Percentiles rank a stretch among this genome's conserved stretches.
Evolutionary conservation across 2,888 invertebrate genomes (phyloP).

Genomic region (Andricus quercusramuli): DNA sequence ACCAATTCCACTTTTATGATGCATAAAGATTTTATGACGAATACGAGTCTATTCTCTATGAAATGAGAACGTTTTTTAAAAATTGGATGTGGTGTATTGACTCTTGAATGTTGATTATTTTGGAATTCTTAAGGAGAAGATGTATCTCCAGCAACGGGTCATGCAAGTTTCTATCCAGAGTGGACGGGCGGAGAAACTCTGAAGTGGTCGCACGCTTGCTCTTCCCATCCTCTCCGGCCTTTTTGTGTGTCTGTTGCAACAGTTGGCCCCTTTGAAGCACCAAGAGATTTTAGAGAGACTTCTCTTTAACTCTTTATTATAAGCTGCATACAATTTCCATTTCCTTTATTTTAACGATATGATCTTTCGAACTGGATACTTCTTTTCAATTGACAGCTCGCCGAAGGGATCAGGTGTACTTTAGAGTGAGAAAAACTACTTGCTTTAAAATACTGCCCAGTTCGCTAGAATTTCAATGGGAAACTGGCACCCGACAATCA

Average conservation of each 20-base stretch:
- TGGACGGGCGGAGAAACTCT: constrained; percentile 54
- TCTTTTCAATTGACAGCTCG: constrained; percentile 11
- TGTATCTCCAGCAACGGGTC: not conserved
- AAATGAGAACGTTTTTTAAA: not conserved
- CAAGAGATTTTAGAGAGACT: constrained; percentile 55
- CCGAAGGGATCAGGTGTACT: constrained; percentile 16
- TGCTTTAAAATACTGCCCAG: constrained; percentile 1
- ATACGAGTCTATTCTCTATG: not conserved
- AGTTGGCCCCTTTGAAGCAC: constrained; percentile 74
- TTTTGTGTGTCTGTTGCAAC: constrained; percentile 72
- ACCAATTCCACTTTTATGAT: constrained; percentile 1
- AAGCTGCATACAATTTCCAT: constrained; percentile 57
- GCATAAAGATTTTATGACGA: constrained; percentile 1
- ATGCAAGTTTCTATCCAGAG: constrained; percentile 32
- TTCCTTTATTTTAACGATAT: not conserved
- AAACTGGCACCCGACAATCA: constrained; percentile 17
- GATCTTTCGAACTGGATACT: not conserved
- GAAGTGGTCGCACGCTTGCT: constrained; percentile 60
- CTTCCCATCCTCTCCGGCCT: constrained; percentile 56
- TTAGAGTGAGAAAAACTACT: not conserved
- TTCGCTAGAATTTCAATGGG: constrained; percentile 24
- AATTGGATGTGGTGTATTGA: no score
- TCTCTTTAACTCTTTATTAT: constrained; percentile 68
- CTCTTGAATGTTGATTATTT: not conserved
- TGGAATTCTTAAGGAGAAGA: not conserved